Evolutionary conservation across 2,113 vertebrate genomes (phyloP).

Genomic region (Myotis davidii): DNA sequence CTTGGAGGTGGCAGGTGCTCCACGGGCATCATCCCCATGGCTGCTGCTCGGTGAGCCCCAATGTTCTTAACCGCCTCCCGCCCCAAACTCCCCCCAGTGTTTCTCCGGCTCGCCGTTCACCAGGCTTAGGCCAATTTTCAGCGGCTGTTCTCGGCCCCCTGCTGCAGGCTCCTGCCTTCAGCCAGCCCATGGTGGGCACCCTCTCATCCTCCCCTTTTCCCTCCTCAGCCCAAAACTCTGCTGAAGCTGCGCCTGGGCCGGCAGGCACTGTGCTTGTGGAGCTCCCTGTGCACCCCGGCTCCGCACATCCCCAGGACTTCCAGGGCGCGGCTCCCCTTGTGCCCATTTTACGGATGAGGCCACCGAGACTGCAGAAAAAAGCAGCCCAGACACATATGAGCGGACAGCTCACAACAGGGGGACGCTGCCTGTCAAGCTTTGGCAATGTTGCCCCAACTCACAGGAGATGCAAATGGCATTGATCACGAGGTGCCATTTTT

Average conservation of each 20-base stretch:
- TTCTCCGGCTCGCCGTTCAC: background rate
- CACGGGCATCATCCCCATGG: fast-evolving
- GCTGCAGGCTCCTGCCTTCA: background rate
- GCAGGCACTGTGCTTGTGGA: fast-evolving
- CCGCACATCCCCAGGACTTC: background rate
- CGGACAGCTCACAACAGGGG: background rate
- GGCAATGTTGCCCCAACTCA: background rate
- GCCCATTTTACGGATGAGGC: background rate
- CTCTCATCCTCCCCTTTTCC: background rate
- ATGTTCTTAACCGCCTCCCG: too few species aligned
- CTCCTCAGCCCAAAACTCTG: background rate
- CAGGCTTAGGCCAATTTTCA: background rate
- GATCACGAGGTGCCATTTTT: background rate
- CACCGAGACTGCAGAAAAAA: background rate
- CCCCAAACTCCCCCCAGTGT: fast-evolving
- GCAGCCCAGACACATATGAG: background rate
- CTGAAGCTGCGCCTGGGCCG: background rate
- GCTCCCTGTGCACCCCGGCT: fast-evolving
- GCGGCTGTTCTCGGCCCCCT: background rate
- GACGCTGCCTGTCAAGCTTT: too few species aligned
- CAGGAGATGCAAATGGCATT: background rate
- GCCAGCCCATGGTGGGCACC: fast-evolving
- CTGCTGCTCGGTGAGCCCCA: background rate
- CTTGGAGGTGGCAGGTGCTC: fast-evolving
- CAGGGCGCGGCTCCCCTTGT: fast-evolving